Base-by-base conservation (phyloP, 1,140 invertebrate genomes). In the Holcopasites calliopsidis region DNA sequence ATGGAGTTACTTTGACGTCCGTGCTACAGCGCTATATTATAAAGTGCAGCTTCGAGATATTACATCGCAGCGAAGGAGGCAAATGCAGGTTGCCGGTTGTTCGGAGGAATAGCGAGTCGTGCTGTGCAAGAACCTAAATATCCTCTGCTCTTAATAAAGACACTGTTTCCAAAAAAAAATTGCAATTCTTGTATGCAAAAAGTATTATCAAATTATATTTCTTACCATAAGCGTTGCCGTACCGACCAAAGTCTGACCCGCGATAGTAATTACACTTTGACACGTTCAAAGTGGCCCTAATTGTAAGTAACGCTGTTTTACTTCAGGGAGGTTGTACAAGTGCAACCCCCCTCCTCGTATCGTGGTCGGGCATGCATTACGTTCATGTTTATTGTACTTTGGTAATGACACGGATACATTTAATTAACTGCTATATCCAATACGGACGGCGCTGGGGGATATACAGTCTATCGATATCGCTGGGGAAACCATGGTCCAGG, bases 391-490 rank as follows among this genome's bases (percentile, higher is more conserved):
- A 52, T 73, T 33, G 58, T 44, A 54, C 26, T 28, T 49, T 10
- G 31, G 1, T 8, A 13, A 71, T 6, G 33, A 64, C 13, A 64
- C 13, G n/a, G 18, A 33, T 38, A 40, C 21, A 5, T n/a, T 44
- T 73, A 8, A 54, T 49, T 44, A 5, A n/a, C n/a, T 2, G 38
- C 44, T 73, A 64, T 35, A 26, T 64, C n/a, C 38, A 2, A 8
- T 38, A 49, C 31, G 38, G 57, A 74, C 38, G 52, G 1, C 1
- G 10, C 21, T 18, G 7, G 1, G 31, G 66, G 52, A 74, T 57
- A 74, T 68, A n/a, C n/a, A n/a, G 40, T 55, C 62, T 26, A 55
- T 65, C 60, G 60, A 73, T n/a, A 55, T 65, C 18, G 47, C 4
- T 13, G 1, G 1, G n/a, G 26, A 49, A 47, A 68, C 23, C 21